Evolutionary conservation across 2,888 invertebrate genomes (phyloP).

Genomic region (Lasioglossum villosulum): DNA sequence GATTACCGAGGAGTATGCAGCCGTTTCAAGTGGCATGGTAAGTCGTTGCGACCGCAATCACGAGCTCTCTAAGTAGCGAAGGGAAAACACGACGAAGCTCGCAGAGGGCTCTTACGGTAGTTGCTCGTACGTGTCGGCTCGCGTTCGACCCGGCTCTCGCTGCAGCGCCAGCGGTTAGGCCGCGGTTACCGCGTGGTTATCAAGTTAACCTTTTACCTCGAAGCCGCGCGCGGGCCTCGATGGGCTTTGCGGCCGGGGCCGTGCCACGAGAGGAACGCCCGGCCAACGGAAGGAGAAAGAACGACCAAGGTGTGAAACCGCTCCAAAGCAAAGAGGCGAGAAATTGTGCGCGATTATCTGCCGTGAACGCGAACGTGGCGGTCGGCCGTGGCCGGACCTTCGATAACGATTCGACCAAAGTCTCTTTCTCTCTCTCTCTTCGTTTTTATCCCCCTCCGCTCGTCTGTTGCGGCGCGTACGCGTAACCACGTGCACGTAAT

Average conservation of each 20-base stretch:
- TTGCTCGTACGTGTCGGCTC: conserved; percentile 72
- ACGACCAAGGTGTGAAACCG: conserved; percentile 83
- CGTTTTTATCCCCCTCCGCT: neutral
- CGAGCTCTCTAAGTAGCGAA: conserved; percentile 65
- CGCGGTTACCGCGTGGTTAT: conserved; percentile 83
- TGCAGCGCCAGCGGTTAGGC: conserved; percentile 66
- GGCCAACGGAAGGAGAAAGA: conserved; percentile 44
- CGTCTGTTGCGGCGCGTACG: conserved; percentile 18
- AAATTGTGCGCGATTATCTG: conserved; percentile 84
- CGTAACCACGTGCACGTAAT: conserved; percentile 48
- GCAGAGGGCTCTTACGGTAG: conserved; percentile 67
- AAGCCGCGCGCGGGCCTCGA: conserved; percentile 67
- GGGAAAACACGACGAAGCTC: conserved; percentile 59
- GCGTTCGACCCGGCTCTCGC: conserved; percentile 54
- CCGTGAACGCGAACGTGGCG: conserved; percentile 70
- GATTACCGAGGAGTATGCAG: conserved; percentile 55
- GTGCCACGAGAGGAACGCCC: conserved; percentile 23
- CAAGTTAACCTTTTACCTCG: conserved; percentile 84
- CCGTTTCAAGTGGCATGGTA: conserved; percentile 56
- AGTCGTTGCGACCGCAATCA: conserved; percentile 69
- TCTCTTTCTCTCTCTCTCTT: conserved; percentile 27
- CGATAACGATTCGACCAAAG: conserved; percentile 80
- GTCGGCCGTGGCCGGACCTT: conserved; percentile 59
- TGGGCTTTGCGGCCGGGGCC: conserved; percentile 66
- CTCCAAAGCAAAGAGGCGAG: conserved; percentile 84